Percentiles rank a stretch among this genome's conserved stretches.
phyloP scores from a whole-genome alignment of 2,888 invertebrate species.

The Imbricaverruca yamaguchii region DNA sequence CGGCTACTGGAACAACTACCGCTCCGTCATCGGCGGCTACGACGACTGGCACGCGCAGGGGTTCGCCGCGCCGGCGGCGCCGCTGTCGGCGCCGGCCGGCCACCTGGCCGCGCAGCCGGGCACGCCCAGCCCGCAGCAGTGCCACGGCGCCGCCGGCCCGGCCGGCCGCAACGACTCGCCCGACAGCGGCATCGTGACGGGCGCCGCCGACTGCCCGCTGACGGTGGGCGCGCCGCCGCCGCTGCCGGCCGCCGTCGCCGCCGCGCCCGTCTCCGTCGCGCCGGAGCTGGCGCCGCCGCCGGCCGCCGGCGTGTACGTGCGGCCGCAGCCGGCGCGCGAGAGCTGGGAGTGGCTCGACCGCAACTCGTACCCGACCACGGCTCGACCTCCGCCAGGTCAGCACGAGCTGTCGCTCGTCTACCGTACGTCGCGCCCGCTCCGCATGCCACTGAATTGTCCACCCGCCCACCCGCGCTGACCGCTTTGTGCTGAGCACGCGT shows the following conservation, averaged over 20 bases:
- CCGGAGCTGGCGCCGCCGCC: background rate
- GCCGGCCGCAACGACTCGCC: constrained; percentile 6
- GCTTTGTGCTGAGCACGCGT: background rate
- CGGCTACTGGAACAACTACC: constrained; percentile 7
- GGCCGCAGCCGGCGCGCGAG: background rate
- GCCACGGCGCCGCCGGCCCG: background rate
- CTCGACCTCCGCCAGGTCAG: constrained; percentile 7
- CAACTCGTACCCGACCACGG: constrained; percentile 8
- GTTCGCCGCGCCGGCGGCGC: background rate
- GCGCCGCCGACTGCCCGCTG: background rate
- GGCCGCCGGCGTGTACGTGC: background rate
- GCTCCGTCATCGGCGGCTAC: constrained; percentile 19
- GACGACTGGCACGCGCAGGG: constrained; percentile 15
- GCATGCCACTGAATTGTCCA: too few species aligned
- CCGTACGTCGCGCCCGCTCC: background rate
- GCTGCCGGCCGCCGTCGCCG: background rate
- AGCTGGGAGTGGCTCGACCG: constrained; percentile 18
- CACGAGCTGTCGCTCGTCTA: background rate
- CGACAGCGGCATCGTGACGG: constrained; percentile 4
- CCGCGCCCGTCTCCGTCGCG: background rate
- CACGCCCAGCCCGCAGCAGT: constrained; percentile 7
- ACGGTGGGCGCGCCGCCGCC: background rate
- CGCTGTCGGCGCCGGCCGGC: background rate
- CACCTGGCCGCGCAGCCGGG: constrained; percentile 8
- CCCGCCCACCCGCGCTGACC: background rate